Conservation (phyloP, 2,888 invertebrate genomes). For the Iphiclides podalirius region DNA sequence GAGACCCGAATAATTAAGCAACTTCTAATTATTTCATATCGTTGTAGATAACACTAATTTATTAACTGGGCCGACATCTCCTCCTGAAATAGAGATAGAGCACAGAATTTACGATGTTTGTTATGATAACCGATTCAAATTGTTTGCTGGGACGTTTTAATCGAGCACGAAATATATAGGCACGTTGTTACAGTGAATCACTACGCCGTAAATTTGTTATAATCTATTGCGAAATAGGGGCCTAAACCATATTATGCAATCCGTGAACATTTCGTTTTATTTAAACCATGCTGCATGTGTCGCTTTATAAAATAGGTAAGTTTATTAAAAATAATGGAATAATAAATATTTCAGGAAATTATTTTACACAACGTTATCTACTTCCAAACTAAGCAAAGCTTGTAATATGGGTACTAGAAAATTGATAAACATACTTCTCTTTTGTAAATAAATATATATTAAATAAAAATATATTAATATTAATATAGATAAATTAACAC, state of each 20-base stretch:
- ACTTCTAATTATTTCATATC: slow-evolving; percentile 73
- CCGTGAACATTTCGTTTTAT: neutral
- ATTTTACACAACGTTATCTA: too few relatives aligned
- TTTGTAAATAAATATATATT: too few relatives aligned
- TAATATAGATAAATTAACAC: too few relatives aligned
- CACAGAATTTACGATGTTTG: slow-evolving; percentile 62
- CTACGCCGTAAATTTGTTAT: slow-evolving; percentile 33
- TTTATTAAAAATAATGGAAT: too few relatives aligned
- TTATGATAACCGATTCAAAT: slow-evolving; percentile 55
- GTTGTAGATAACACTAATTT: slow-evolving; percentile 67
- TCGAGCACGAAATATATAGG: slow-evolving; percentile 30
- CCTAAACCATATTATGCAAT: too few relatives aligned
- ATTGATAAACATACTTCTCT: too few relatives aligned
- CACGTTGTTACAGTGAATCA: slow-evolving; percentile 36
- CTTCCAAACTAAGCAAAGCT: too few relatives aligned
- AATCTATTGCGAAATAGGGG: slow-evolving; percentile 33
- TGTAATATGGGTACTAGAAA: too few relatives aligned
- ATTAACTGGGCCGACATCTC: slow-evolving; percentile 45
- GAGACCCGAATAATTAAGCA: slow-evolving; percentile 63
- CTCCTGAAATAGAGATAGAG: slow-evolving; percentile 51
- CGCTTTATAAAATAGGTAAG: too few relatives aligned
- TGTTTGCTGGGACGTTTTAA: slow-evolving; percentile 52
- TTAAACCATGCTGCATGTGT: too few relatives aligned
- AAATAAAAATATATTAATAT: too few relatives aligned
- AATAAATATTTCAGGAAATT: too few relatives aligned